Evolutionary conservation across 1,140 invertebrate species (phyloP), one percentile per base, ranked within the genome.

Genomic region (Wasmannia auropunctata): DNA sequence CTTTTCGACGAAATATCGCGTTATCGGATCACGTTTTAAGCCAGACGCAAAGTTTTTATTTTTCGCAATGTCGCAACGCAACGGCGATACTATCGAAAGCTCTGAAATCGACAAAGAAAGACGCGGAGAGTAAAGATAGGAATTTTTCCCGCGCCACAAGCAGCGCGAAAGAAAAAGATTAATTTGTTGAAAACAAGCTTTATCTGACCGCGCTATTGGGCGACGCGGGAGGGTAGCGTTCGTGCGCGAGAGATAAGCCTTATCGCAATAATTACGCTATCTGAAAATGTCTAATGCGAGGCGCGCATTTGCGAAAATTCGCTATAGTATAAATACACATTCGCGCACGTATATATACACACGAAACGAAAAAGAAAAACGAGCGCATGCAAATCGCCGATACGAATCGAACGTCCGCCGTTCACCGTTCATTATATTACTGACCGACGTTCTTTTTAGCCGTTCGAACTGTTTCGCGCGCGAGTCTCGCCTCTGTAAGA

Each of bases 161-260:
- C 79, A 81, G 31, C 63, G 49, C 75, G 86, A 90, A 89, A 74
- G 76, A 88, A 91, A 92, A 93, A 92, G 91, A 92, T 92, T 89
- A 92, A 88, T 92, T 92, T 88, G 90, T 93, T 93, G 88, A 92
- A 92, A 93, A 93, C 92, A 93, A 93, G 91, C 75, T 87, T 92
- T 93, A 92, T 92, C 91, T 88, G 83, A 49, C 69, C 83, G 79
- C 83, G 81, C 34, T 85, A 86, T 88, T 88, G 65, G 37, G 65
- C 65, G 87, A 46, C 65, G 85, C 81, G 88, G 76, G 54, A 86
- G 88, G 76, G 69, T 72, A 83, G 84, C 58, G 10, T 54, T 54
- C 74, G 81, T 56, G 84, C 80, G 84, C 51, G 51, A 34, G 5
- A 63, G 92, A 93, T 92, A 93, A 92, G 85, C n/a, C 80, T 92